These are phyloP conservation scores for Scolanthus callimorphus DNA, from an alignment of 92 coral and sea anemone genomes.

Conservation along the genomic window DNA sequence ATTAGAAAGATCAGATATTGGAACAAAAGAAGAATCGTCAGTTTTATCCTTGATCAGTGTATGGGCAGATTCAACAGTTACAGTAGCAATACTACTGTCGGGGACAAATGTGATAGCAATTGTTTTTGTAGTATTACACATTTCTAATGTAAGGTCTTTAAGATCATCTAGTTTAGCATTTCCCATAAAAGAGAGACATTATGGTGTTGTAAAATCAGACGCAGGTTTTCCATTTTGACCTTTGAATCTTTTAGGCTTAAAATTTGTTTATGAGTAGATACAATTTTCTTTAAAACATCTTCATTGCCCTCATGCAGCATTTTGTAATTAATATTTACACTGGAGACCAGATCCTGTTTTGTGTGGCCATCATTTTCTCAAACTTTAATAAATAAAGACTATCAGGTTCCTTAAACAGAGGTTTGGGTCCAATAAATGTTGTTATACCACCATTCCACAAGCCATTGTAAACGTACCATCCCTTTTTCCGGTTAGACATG, in stretches of 20 bases:
- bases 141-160: conserved; percentile 22
- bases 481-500: conserved; percentile 2
- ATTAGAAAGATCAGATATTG: too few species aligned
- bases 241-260: conserved; percentile 21
- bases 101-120: conserved; percentile 28
- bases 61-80: too few species aligned
- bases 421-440: conserved; percentile 18
- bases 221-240: too few species aligned
- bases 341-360: too few species aligned
- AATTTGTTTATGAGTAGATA: conserved; percentile 15
- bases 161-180: conserved; percentile 25
- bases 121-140: conserved; percentile 15
- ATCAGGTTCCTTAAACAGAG: too few species aligned
- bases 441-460: conserved; percentile 23
- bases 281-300: conserved; percentile 16
- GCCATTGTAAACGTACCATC: conserved; percentile 32
- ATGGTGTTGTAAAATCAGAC: conserved; percentile 10
- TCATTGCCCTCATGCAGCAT: too few species aligned
- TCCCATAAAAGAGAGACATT: conserved; percentile 10
- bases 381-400: conserved; percentile 21
- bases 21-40: too few species aligned
- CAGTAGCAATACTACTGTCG: conserved; percentile 23
- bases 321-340: too few species aligned
- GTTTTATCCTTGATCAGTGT: too few species aligned
- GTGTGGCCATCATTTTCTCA: conserved; percentile 10